These are phyloP conservation scores for Drosophila prosaltans DNA, from an alignment of 1,140 invertebrate genomes.

Conservation along the genomic window DNA sequence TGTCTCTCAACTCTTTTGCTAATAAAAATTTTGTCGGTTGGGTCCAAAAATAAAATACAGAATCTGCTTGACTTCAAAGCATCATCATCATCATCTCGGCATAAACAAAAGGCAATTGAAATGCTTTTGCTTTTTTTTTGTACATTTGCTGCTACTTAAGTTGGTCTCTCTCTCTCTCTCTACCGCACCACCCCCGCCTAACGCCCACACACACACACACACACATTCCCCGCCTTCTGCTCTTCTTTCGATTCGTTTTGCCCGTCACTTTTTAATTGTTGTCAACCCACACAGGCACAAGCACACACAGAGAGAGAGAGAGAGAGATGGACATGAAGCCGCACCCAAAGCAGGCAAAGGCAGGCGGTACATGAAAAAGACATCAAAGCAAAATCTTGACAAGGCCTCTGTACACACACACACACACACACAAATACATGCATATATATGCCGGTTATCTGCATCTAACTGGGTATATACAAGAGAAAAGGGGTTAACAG, in stretches of 20 bases:
- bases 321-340: constrained; percentile 48
- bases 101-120: constrained; percentile 76
- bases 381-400: constrained; percentile 79
- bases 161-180: constrained; percentile 26
- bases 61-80: constrained; percentile 68
- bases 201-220: not conserved
- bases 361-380: constrained; percentile 76
- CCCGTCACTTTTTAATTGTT: constrained; percentile 76
- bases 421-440: not conserved
- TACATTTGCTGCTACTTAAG: constrained; percentile 76
- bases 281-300: constrained; percentile 66
- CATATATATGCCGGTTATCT: constrained; percentile 68
- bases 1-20: constrained; percentile 60
- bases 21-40: constrained; percentile 66
- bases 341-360: constrained; percentile 42
- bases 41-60: constrained; percentile 65
- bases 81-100: constrained; percentile 27
- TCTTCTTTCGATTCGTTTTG: constrained; percentile 45
- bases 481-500: too few species aligned
- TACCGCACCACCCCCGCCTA: not conserved
- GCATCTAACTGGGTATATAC: constrained; percentile 51
- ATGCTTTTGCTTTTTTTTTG: constrained; percentile 58
- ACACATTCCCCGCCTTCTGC: constrained; percentile 3
- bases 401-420: constrained; percentile 35
- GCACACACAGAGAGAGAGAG: constrained; percentile 1